These are phyloP conservation scores for Hemithea aestivaria DNA, from an alignment of 2,888 invertebrate species.

Conservation along the genomic window DNA sequence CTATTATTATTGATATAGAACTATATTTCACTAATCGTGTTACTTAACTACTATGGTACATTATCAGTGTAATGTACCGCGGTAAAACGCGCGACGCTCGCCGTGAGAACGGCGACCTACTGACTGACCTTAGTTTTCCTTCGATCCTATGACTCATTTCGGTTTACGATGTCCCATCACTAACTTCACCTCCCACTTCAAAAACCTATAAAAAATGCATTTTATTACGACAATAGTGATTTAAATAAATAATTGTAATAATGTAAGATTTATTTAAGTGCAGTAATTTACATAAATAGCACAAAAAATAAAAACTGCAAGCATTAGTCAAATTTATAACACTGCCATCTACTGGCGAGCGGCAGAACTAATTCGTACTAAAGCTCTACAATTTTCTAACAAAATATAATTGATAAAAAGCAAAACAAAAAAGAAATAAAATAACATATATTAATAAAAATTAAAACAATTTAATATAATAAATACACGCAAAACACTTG, in stretches of 20 bases:
- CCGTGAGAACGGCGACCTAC: constrained; percentile 43
- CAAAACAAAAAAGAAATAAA: too few relatives aligned
- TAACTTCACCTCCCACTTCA: constrained; percentile 37
- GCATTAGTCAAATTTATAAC: too few relatives aligned
- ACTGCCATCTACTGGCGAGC: constrained; percentile 34
- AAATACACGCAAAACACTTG: too few relatives aligned
- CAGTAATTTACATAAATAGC: too few relatives aligned
- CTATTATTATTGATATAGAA: constrained; percentile 39
- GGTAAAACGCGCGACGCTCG: constrained; percentile 28
- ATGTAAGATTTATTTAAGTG: too few relatives aligned
- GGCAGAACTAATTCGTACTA: constrained; percentile 9
- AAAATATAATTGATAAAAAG: too few relatives aligned
- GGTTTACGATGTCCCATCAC: constrained; percentile 36
- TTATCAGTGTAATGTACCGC: constrained; percentile 37
- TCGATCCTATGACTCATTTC: constrained; percentile 51
- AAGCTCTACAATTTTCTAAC: background rate
- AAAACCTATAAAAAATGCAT: constrained; percentile 3
- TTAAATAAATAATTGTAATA: too few relatives aligned
- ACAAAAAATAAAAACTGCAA: too few relatives aligned
- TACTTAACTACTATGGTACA: constrained; percentile 39
- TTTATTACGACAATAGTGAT: too few relatives aligned
- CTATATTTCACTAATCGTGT: constrained; percentile 32
- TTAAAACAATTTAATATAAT: too few relatives aligned
- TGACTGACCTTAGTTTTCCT: constrained; percentile 39
- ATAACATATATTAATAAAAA: too few relatives aligned